Percentiles rank a stretch among this genome's conserved stretches.
phyloP scores from a whole-genome alignment of 2,888 invertebrate genomes.

The Crioceris asparagi region DNA sequence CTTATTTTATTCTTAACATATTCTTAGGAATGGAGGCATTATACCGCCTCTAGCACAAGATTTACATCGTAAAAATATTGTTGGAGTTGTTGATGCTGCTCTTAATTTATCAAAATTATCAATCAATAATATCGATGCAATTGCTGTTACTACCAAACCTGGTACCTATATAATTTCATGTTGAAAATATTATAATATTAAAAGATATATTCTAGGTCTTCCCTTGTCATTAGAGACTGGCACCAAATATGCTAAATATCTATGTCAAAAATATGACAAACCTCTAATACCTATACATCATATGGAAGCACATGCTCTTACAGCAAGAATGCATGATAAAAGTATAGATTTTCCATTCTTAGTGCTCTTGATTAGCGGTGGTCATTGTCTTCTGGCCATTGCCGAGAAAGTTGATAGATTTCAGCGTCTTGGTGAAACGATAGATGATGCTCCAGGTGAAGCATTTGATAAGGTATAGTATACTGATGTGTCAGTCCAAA shows the following conservation, averaged over 20 bases:
- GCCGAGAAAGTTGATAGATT: slow-evolving; percentile 66
- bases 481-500: background rate
- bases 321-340: slow-evolving; percentile 62
- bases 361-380: slow-evolving; percentile 84
- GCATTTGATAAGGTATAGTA: slow-evolving; percentile 72
- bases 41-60: slow-evolving; percentile 78
- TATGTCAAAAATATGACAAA: slow-evolving; percentile 55
- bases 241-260: slow-evolving; percentile 66
- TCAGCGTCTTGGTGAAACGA: slow-evolving; percentile 62
- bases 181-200: too few relatives aligned
- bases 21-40: slow-evolving; percentile 69
- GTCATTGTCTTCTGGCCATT: slow-evolving; percentile 75
- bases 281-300: slow-evolving; percentile 95
- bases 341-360: slow-evolving; percentile 77
- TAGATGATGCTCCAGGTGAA: slow-evolving; percentile 90
- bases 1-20: slow-evolving; percentile 6
- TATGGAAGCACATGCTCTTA: slow-evolving; percentile 97
- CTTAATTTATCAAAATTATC: slow-evolving; percentile 48
- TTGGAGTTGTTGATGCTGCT: slow-evolving; percentile 56
- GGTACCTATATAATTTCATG: too few relatives aligned
- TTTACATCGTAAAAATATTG: slow-evolving; percentile 71
- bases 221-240: slow-evolving; percentile 70
- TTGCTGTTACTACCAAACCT: slow-evolving; percentile 87
- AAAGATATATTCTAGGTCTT: slow-evolving; percentile 53
- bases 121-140: slow-evolving; percentile 64